These are phyloP conservation scores for Charanyca ferruginea DNA, from an alignment of 2,888 invertebrate genomes.

Conservation along the genomic window DNA sequence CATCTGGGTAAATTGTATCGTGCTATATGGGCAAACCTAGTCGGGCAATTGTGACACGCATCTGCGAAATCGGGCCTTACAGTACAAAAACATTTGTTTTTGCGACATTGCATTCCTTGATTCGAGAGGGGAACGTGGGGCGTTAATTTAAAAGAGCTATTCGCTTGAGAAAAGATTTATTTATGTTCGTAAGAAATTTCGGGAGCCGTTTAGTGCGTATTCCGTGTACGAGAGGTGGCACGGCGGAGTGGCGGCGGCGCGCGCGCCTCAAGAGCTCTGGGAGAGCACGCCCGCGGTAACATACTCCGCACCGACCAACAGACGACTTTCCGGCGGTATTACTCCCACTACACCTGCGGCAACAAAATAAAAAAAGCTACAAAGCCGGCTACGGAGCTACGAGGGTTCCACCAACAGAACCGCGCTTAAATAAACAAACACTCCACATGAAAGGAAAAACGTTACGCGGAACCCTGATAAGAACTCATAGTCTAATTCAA, in stretches of 20 bases:
- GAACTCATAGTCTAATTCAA: slow-evolving; percentile 71
- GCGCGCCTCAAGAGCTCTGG: slow-evolving; percentile 86
- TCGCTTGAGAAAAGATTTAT: slow-evolving; percentile 88
- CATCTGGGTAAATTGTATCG: slow-evolving; percentile 79
- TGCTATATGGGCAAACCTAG: slow-evolving; percentile 90
- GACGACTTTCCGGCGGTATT: slow-evolving; percentile 92
- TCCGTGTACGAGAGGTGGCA: slow-evolving; percentile 80
- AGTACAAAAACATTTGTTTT: slow-evolving; percentile 74
- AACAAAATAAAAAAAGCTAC: slow-evolving; percentile 90
- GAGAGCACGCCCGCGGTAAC: slow-evolving; percentile 90
- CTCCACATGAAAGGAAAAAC: slow-evolving; percentile 72
- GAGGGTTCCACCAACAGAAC: slow-evolving; percentile 78
- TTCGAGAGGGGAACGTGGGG: slow-evolving; percentile 78
- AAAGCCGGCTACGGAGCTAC: slow-evolving; percentile 85
- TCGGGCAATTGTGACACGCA: slow-evolving; percentile 86
- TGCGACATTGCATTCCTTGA: slow-evolving; percentile 90
- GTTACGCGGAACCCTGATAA: slow-evolving; percentile 70
- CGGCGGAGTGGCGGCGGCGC: slow-evolving; percentile 68
- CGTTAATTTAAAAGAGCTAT: slow-evolving; percentile 87
- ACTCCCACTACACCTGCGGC: slow-evolving; percentile 92
- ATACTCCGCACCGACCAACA: slow-evolving; percentile 92
- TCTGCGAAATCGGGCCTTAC: slow-evolving; percentile 84
- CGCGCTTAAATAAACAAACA: slow-evolving; percentile 80
- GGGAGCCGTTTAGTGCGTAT: slow-evolving; percentile 86
- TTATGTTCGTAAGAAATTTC: slow-evolving; percentile 84